These are phyloP conservation scores for Chelonus insularis DNA, from an alignment of 1,140 invertebrate genomes.

Conservation along the genomic window DNA sequence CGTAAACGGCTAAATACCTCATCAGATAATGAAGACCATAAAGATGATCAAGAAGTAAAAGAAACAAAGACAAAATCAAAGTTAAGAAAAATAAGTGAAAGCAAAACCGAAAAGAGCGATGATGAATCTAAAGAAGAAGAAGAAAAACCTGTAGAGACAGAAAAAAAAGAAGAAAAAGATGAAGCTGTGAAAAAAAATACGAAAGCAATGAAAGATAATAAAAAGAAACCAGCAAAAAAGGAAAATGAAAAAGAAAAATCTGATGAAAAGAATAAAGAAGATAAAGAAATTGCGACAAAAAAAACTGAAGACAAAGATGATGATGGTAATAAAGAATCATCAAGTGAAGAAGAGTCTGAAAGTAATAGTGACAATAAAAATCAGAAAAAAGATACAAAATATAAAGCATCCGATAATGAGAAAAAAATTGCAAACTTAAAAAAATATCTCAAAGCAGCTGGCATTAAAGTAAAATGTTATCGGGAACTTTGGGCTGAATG, in stretches of 20 bases:
- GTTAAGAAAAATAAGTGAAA: background rate
- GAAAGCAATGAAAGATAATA: slow-evolving; percentile 13
- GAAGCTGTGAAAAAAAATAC: background rate
- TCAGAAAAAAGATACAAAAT: slow-evolving; percentile 28
- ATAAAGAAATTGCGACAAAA: slow-evolving; percentile 1
- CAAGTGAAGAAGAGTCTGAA: slow-evolving; percentile 26
- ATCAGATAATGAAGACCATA: slow-evolving; percentile 16
- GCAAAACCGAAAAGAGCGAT: background rate
- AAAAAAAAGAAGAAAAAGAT: background rate
- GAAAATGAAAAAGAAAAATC: background rate
- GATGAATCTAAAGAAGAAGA: slow-evolving; percentile 30
- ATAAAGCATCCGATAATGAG: slow-evolving; percentile 20
- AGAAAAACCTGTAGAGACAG: background rate
- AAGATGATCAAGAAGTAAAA: background rate
- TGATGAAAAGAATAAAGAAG: background rate
- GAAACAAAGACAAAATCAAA: background rate
- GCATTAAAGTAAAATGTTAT: slow-evolving; percentile 45
- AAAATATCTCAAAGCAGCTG: slow-evolving; percentile 44
- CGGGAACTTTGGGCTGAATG: slow-evolving; percentile 44
- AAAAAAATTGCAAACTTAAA: slow-evolving; percentile 31
- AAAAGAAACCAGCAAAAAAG: background rate
- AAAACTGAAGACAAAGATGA: slow-evolving; percentile 21
- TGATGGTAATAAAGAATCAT: slow-evolving; percentile 22
- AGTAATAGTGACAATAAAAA: slow-evolving; percentile 26
- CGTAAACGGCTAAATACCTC: slow-evolving; percentile 21